Percentiles rank a stretch among this genome's conserved stretches.
Evolutionary conservation across 2,888 invertebrate species (phyloP).

Genomic region (Sesamia inferens): DNA sequence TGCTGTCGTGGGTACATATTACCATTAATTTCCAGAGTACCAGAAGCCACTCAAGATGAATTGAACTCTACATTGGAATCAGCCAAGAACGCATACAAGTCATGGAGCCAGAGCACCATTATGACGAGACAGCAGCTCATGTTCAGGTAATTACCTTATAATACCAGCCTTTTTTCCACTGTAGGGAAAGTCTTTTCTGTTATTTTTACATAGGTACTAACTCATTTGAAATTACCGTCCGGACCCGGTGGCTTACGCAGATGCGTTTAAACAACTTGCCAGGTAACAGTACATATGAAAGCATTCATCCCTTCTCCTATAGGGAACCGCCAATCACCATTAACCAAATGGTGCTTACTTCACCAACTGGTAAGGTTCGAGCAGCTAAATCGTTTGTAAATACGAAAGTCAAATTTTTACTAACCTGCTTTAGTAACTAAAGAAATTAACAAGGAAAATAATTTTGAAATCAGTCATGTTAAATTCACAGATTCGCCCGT

Average conservation of each 20-base stretch:
- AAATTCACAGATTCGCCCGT: constrained; percentile 91
- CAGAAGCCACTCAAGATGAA: constrained; percentile 96
- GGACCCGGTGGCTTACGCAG: not conserved
- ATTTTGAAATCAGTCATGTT: not conserved
- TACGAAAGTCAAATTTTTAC: not conserved
- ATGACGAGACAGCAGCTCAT: constrained; percentile 97
- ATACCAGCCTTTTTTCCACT: not conserved
- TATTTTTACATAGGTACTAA: not conserved
- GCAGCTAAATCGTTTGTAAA: not conserved
- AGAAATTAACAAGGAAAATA: not conserved
- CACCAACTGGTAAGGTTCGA: not conserved
- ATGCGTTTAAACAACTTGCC: not conserved
- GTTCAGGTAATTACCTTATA: constrained; percentile 91
- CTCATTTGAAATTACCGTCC: not conserved
- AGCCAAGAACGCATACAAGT: constrained; percentile 93
- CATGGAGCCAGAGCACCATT: constrained; percentile 98
- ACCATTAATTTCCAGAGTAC: constrained; percentile 91
- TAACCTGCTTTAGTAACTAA: too few relatives aligned
- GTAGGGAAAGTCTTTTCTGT: not conserved
- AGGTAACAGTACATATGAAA: not conserved
- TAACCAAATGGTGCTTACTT: not conserved
- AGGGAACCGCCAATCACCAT: not conserved
- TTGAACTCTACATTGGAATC: constrained; percentile 97
- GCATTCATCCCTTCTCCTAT: not conserved
- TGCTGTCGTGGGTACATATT: too few relatives aligned